These are phyloP conservation scores for Gambusia affinis DNA, from an alignment of 2,113 vertebrate species.

Conservation along the genomic window DNA sequence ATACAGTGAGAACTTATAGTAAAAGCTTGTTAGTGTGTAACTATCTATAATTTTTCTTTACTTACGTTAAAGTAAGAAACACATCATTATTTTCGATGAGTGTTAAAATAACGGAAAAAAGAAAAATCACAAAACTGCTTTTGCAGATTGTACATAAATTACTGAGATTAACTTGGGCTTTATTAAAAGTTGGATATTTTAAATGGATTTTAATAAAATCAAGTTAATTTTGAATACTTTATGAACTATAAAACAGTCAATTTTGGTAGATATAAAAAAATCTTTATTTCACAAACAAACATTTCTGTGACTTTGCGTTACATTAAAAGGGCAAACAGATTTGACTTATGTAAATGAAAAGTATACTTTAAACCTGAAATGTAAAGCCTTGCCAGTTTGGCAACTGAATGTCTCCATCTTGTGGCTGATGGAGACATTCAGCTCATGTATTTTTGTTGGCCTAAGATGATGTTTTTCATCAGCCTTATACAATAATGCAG, in stretches of 20 bases:
- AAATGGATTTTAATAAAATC: slow-evolving; percentile 35
- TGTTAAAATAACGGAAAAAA: not conserved
- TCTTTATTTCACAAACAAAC: not conserved
- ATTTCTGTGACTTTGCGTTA: not conserved
- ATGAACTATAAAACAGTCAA: not conserved
- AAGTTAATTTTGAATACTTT: slow-evolving; percentile 22
- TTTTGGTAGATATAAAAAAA: no score
- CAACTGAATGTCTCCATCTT: slow-evolving; percentile 62
- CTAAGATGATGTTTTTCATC: no score
- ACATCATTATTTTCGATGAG: not conserved
- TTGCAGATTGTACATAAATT: slow-evolving; percentile 53
- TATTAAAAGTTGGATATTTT: slow-evolving; percentile 56
- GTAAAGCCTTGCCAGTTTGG: not conserved
- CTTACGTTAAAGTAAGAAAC: not conserved
- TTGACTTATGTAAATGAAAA: not conserved
- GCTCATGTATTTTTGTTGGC: not conserved
- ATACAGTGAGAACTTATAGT: not conserved
- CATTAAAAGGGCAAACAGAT: not conserved
- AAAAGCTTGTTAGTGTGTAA: not conserved
- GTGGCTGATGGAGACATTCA: slow-evolving; percentile 40
- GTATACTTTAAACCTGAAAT: not conserved
- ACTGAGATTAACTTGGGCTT: slow-evolving; percentile 24
- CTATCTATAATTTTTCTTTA: not conserved
- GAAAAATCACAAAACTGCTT: slow-evolving; percentile 18
- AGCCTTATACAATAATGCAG: no score